Evolutionary conservation across 2,113 vertebrate genomes (phyloP), one percentile per base, ranked within the genome.

Genomic region (Sakesphorus luctuosus): DNA sequence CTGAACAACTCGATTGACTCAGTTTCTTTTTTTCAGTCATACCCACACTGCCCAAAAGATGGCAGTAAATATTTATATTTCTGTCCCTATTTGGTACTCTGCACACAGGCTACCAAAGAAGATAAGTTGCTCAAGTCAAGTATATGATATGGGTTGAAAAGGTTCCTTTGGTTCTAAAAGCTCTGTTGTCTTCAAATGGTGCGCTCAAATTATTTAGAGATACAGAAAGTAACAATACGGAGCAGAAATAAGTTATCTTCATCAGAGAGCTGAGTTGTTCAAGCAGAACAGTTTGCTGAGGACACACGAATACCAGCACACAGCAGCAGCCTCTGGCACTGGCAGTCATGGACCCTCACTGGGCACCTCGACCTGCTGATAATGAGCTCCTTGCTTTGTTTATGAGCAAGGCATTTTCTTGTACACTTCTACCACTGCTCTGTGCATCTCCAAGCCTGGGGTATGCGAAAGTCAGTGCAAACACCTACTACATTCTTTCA

Each of bases 21-120:
- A 40, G 40, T 43, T 43, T 43, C 25, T 11, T 35, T 61, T 69
- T 44, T 31, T 8, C 29, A 25, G 44, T 80, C 69, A 94, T 96
- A 93, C 84, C 38, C 13, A 38, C 2, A 31, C 3, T 28, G 61
- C 21, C 97, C 98, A 97, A 96, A 89, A 98, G 98, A 84, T 98
- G 98, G 98, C 96, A 89, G 94, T 96, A 87, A 44, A 74, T 71
- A 89, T 96, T 96, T 72, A 95, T 18, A 75, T 36, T 96, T 97
- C 79, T 78, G 56, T 52, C 58, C 50, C 47, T 10, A 0, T 66
- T 49, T 33, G 31, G 31, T 36, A 43, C 11, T 66, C 50, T 59
- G n/a, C 62, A 36, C 3, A 4, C 3, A n/a, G 35, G 24, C 15
- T 65, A 52, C 25, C 38, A 66, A 58, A 75, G 40, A 81, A 90